phyloP scores from a whole-genome alignment of 2,113 vertebrate species.

The Agelaius tricolor region DNA sequence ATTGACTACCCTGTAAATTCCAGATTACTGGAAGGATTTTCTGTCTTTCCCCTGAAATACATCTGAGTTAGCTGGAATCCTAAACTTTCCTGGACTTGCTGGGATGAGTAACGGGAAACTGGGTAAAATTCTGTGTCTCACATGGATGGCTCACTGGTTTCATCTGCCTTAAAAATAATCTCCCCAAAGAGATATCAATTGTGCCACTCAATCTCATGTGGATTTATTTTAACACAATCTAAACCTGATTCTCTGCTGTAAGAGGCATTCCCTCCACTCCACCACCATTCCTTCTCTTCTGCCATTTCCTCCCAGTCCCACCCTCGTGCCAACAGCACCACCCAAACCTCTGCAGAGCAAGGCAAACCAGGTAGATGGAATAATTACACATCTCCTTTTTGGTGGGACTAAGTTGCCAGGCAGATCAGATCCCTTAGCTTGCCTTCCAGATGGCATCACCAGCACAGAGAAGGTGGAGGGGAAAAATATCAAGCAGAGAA shows the following conservation, averaged over 20 bases:
- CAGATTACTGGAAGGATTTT: background rate
- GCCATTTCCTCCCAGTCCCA: background rate
- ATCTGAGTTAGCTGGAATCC: background rate
- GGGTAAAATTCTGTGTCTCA: background rate
- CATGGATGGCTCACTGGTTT: accelerated
- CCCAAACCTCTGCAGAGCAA: background rate
- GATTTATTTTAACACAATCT: background rate
- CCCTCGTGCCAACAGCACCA: accelerated
- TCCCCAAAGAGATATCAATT: background rate
- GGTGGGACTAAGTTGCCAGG: background rate
- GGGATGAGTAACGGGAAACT: background rate
- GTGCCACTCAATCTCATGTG: background rate
- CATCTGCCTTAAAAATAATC: background rate
- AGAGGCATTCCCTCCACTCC: background rate
- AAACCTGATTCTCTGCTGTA: background rate
- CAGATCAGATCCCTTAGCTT: background rate
- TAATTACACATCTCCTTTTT: background rate
- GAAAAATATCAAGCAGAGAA: background rate
- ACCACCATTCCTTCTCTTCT: background rate
- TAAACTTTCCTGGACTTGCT: background rate
- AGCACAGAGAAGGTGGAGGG: background rate
- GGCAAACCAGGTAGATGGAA: background rate
- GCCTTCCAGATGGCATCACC: background rate
- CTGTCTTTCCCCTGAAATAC: background rate
- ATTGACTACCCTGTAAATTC: background rate